phyloP scores from a whole-genome alignment of 2,888 invertebrate species.

The Agapostemon virescens region DNA sequence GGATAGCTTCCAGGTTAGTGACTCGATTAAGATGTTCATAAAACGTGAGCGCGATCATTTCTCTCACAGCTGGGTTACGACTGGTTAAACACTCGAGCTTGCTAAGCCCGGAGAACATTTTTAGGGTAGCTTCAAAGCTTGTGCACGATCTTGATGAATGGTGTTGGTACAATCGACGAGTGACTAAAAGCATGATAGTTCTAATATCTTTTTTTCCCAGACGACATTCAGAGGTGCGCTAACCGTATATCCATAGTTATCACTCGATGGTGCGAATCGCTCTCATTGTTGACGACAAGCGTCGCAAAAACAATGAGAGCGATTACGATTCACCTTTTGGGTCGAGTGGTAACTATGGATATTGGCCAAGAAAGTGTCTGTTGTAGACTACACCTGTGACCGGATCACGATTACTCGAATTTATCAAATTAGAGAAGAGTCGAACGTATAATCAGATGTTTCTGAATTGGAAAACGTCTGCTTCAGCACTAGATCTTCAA shows the following conservation, averaged over 20 bases:
- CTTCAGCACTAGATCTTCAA: neutral
- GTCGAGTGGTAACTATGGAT: slow-evolving; percentile 58
- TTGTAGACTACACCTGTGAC: neutral
- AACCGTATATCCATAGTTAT: slow-evolving; percentile 56
- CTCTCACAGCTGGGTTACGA: neutral
- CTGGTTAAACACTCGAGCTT: neutral
- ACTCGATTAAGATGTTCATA: neutral
- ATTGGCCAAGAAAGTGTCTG: slow-evolving; percentile 14
- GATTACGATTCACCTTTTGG: slow-evolving; percentile 6
- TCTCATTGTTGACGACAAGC: slow-evolving; percentile 23
- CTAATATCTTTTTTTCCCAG: neutral
- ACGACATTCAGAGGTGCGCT: slow-evolving; percentile 13
- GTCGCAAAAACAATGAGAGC: slow-evolving; percentile 20
- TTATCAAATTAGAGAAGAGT: neutral
- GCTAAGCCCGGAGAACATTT: slow-evolving; percentile 9
- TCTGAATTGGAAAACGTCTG: neutral
- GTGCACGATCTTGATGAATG: neutral
- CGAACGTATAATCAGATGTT: neutral
- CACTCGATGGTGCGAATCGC: slow-evolving; percentile 46
- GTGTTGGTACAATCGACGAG: neutral
- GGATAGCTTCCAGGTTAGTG: slow-evolving; percentile 86
- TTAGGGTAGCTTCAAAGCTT: neutral
- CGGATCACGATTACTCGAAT: neutral
- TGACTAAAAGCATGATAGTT: neutral
- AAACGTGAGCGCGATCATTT: neutral